Conservation (phyloP, 2,797 vertebrate species). For the Momotus momota region DNA sequence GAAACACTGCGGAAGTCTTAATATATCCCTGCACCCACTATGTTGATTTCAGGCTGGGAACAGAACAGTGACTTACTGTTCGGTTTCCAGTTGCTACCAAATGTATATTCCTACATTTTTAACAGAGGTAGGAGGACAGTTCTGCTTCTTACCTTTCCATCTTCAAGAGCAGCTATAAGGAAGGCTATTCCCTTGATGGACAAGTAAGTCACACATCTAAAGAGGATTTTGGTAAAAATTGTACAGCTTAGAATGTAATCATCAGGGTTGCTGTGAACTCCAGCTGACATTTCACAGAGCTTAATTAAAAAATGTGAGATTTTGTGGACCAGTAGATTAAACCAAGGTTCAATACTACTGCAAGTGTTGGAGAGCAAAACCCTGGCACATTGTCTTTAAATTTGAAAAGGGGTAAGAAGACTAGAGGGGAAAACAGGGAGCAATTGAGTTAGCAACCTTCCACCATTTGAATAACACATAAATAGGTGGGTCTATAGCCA, state of each 20-base stretch:
- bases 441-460: not conserved
- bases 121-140: not conserved
- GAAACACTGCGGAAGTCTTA: not conserved
- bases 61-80: not conserved
- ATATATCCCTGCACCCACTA: not conserved
- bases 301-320: not conserved
- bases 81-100: not conserved
- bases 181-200: not conserved
- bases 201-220: not conserved
- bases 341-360: not conserved
- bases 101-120: not conserved
- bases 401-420: not conserved
- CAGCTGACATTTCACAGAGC: not conserved
- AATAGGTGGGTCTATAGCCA: not conserved
- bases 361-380: not conserved
- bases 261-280: not conserved
- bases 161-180: not conserved
- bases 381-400: not conserved
- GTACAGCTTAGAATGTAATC: not conserved
- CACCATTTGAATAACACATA: not conserved
- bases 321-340: not conserved
- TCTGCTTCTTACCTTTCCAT: not conserved
- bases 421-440: not conserved
- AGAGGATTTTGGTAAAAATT: not conserved
- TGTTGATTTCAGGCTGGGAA: not conserved